Percentiles rank a stretch among this genome's conserved stretches.
These are phyloP conservation scores for Dromas ardeola DNA, from an alignment of 2,113 vertebrate genomes.

Conservation along the genomic window DNA sequence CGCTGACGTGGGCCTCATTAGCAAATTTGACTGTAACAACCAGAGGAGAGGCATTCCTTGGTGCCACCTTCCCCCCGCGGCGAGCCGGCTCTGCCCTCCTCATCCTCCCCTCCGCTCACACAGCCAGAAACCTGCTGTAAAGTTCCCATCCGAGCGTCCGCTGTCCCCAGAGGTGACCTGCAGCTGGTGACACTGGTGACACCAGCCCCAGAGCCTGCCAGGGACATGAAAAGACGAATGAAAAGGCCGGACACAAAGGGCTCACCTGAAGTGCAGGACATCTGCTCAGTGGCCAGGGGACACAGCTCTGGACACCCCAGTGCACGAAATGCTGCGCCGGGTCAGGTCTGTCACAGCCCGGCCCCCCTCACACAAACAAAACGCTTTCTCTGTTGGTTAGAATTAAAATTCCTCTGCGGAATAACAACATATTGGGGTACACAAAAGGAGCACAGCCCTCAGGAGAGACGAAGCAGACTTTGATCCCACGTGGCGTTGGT, in stretches of 20 bases:
- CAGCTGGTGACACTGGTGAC: neutral
- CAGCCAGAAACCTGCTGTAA: neutral
- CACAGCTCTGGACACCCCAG: neutral
- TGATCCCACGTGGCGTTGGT: fast-evolving
- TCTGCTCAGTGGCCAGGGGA: neutral
- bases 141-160: neutral
- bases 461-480: neutral
- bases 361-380: fast-evolving
- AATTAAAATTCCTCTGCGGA: neutral
- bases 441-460: neutral
- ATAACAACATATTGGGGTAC: fast-evolving
- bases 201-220: neutral
- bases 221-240: neutral
- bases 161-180: neutral
- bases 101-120: fast-evolving
- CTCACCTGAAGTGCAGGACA: neutral
- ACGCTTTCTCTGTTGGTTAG: neutral
- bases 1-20: neutral
- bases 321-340: neutral
- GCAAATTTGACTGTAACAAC: neutral
- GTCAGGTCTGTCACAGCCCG: neutral
- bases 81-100: neutral
- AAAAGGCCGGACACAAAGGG: neutral
- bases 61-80: neutral
- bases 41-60: neutral